These are phyloP conservation scores for Australoheros scitulus DNA, from an alignment of 2,113 vertebrate genomes.

Conservation along the genomic window DNA sequence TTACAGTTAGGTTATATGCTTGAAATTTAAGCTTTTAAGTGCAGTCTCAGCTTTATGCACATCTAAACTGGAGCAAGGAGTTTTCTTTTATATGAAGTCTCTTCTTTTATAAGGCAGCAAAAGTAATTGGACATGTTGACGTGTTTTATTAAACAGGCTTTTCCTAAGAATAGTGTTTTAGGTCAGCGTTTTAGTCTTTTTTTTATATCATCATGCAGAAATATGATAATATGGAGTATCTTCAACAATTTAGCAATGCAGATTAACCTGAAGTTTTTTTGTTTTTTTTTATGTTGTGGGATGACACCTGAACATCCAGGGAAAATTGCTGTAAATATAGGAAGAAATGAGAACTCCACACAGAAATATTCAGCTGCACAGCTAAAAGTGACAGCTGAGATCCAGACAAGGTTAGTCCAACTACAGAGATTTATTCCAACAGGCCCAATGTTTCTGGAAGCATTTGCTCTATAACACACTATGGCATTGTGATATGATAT, in stretches of 20 bases:
- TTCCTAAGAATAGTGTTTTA: background rate
- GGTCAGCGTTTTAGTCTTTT: background rate
- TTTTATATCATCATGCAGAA: background rate
- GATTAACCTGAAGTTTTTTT: background rate
- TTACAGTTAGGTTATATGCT: background rate
- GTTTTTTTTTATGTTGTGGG: background rate
- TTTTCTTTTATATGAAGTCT: background rate
- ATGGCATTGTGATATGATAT: background rate
- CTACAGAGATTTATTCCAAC: background rate
- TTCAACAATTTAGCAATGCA: background rate
- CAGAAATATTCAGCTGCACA: background rate
- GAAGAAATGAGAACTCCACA: background rate
- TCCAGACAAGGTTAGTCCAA: background rate
- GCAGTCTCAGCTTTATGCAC: background rate
- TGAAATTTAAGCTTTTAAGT: background rate
- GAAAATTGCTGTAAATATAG: background rate
- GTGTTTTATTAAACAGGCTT: background rate
- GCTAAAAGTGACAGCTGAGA: background rate
- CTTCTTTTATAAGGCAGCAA: background rate
- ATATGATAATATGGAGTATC: background rate
- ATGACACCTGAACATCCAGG: background rate
- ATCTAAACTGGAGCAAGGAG: background rate
- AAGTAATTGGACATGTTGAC: accelerated
- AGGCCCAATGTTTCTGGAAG: background rate
- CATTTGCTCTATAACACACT: background rate